phyloP scores from a whole-genome alignment of 2,113 vertebrate species.

The Strix aluco region DNA sequence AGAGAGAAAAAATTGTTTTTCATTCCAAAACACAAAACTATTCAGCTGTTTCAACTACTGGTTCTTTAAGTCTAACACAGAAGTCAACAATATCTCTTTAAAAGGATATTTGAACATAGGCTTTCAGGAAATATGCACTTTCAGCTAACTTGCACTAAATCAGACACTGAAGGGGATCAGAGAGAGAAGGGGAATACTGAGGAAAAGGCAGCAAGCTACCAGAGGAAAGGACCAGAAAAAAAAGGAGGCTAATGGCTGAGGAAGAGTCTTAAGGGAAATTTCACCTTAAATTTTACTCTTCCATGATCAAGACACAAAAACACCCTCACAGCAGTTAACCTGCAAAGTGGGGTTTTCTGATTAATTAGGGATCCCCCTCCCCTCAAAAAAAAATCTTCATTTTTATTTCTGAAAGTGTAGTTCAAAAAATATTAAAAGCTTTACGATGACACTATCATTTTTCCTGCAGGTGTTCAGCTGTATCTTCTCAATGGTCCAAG shows the following conservation, averaged over 20 bases:
- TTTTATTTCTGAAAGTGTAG: neutral
- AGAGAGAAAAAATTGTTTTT: neutral
- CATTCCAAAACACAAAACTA: neutral
- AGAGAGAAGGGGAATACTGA: neutral
- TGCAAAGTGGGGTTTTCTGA: neutral
- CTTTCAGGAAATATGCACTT: neutral
- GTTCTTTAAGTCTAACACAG: neutral
- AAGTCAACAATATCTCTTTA: neutral
- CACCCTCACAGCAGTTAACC: neutral
- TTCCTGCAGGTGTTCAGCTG: neutral
- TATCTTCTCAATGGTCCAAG: neutral
- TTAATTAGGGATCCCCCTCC: neutral
- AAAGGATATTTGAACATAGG: neutral
- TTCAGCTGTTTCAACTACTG: neutral
- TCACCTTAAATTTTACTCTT: neutral
- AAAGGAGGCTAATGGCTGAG: neutral
- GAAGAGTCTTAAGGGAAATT: neutral
- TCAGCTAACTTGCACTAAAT: neutral
- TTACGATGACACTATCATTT: neutral
- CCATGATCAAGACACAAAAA: neutral
- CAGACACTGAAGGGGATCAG: neutral
- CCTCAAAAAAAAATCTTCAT: neutral
- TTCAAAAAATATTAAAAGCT: neutral
- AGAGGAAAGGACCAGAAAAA: neutral
- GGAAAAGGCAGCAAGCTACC: neutral